Conservation (phyloP, 2,797 vertebrate species). For the Eulemur rubriventer region DNA sequence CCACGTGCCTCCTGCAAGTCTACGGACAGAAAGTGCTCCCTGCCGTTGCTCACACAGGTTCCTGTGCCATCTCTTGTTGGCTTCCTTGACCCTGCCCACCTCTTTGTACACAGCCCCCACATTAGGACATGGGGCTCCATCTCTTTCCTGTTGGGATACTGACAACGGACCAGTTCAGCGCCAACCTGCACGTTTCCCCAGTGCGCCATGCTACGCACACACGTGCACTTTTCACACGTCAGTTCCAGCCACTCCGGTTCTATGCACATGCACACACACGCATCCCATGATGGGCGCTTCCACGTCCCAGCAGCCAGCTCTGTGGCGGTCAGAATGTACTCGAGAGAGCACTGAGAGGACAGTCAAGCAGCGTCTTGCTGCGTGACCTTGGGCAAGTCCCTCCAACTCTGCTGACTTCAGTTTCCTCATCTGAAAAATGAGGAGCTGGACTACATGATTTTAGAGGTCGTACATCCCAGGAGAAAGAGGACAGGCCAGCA, state of each 20-base stretch:
- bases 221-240: neutral
- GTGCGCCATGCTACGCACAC: neutral
- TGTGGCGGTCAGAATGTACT: neutral
- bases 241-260: neutral
- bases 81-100: neutral
- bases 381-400: neutral
- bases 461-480: neutral
- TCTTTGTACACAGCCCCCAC: neutral
- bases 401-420: neutral
- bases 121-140: too few species aligned
- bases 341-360: neutral
- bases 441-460: neutral
- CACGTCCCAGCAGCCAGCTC: neutral
- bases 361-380: neutral
- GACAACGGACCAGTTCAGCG: neutral
- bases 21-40: neutral
- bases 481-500: neutral
- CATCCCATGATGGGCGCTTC: neutral
- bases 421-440: slow-evolving; percentile 46
- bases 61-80: neutral
- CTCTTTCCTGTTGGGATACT: neutral
- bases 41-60: neutral
- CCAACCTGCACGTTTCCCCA: neutral
- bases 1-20: neutral
- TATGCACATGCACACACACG: fast-evolving